These are phyloP conservation scores for Parasteatoda tepidariorum DNA, from an alignment of 1,140 invertebrate species.

Conservation along the genomic window DNA sequence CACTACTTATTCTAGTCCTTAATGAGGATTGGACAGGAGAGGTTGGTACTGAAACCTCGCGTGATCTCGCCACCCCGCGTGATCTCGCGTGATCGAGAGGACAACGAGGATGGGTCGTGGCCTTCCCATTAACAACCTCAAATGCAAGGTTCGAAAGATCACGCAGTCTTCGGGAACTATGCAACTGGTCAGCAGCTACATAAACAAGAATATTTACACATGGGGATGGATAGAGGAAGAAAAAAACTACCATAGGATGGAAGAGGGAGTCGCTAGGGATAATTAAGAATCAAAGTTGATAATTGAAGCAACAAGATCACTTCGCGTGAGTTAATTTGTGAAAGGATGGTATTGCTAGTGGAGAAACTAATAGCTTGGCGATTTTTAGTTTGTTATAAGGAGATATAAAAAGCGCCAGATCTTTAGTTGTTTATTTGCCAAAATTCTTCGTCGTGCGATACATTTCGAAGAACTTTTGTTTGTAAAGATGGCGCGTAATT, in stretches of 20 bases:
- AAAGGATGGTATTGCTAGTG: neutral
- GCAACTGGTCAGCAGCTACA: neutral
- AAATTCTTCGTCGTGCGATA: neutral
- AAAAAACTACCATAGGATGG: neutral
- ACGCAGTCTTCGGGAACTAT: neutral
- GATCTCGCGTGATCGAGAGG: neutral
- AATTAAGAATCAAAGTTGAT: slow-evolving; percentile 28
- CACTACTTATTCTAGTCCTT: neutral
- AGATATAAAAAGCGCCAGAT: neutral
- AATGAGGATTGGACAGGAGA: neutral
- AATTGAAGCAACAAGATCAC: slow-evolving; percentile 12
- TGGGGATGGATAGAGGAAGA: neutral
- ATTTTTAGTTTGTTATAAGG: neutral
- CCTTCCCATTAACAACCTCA: neutral
- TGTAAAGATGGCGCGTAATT: neutral
- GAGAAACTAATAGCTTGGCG: slow-evolving; percentile 6
- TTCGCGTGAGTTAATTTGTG: slow-evolving; percentile 21
- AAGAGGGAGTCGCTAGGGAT: neutral
- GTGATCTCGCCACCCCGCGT: neutral
- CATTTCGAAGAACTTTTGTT: neutral
- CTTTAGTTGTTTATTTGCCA: neutral
- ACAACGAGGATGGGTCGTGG: neutral
- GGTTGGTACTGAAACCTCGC: neutral
- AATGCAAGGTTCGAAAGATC: neutral
- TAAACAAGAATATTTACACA: slow-evolving; percentile 14